A percentile compares a stretch with the other conserved stretches of the same genome.
Evolutionary conservation across 2,888 invertebrate species (phyloP).

Genomic region (Macaria notata): DNA sequence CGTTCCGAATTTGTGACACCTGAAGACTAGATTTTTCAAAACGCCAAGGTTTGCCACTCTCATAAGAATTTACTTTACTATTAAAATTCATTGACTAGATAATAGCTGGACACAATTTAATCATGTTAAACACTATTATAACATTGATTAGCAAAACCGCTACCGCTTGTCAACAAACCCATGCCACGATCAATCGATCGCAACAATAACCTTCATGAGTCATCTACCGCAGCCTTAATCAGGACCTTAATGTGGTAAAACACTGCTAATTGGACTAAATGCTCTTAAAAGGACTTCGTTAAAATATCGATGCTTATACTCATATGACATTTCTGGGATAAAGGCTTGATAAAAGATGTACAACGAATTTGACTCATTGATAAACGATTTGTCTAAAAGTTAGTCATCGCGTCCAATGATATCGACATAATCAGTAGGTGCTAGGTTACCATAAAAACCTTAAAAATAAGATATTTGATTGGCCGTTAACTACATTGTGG

Average conservation of each 20-base stretch:
- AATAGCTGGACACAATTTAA: too few species aligned
- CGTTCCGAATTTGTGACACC: too few species aligned
- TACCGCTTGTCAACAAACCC: slow-evolving; percentile 24
- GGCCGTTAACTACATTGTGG: too few species aligned
- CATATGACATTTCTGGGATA: slow-evolving; percentile 33
- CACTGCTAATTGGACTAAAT: slow-evolving; percentile 68
- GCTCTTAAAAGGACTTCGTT: slow-evolving; percentile 55
- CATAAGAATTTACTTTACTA: too few species aligned
- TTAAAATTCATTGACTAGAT: too few species aligned
- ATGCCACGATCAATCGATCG: slow-evolving; percentile 17
- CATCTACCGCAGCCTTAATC: slow-evolving; percentile 48
- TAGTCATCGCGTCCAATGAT: too few species aligned
- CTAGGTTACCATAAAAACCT: too few species aligned
- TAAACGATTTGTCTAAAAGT: not conserved
- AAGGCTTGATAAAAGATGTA: not conserved
- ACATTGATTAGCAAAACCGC: slow-evolving; percentile 20
- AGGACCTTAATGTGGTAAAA: slow-evolving; percentile 37
- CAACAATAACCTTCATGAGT: slow-evolving; percentile 43
- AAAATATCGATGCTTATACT: slow-evolving; percentile 41
- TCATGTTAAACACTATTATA: too few species aligned
- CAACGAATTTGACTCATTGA: slow-evolving; percentile 21
- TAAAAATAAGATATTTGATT: too few species aligned
- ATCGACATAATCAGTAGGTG: too few species aligned
- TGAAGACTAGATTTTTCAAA: too few species aligned
- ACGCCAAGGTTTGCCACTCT: too few species aligned